Base-by-base conservation (phyloP, 2,797 vertebrate genomes). In the Micromesistius poutassou region DNA sequence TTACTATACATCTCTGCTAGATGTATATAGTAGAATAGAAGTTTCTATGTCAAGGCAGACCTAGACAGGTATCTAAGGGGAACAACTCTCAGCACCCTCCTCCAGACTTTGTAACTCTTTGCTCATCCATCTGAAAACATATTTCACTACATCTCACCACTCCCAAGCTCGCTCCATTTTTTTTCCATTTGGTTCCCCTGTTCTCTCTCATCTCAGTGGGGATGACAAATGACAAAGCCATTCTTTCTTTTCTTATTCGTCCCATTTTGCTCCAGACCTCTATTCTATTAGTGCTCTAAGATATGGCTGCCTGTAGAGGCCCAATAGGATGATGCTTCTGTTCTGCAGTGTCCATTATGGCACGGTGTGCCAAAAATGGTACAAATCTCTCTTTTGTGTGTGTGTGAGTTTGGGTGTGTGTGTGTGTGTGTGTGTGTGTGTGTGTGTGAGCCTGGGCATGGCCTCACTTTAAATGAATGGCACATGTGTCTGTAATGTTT, bases 101-200 rank as follows among this genome's bases (percentile, higher is more conserved):
- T 76, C 75, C 78, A 77, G 55, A 36, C 73, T 76, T 75, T 12
- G 0, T 74, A 82, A 83, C 74, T 80, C 85, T 90, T 88, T 82
- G 72, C 79, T 79, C 35, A 10, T 77, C 75, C 62, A 80, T 74
- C 42, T 75, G 62, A 68, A 76, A 75, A 77, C 75, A 79, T 66
- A 28, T 46, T 30, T 31, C 75, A 74, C 62, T 71, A 19, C 30
- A 62, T 81, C 76, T 84, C 74, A 79, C 66, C 84, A 74, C 79
- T 80, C 78, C 19, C 76, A 77, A 68, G 78, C 82, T 79, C 82
- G 35, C 30, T 84, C 46, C 55, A 70, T 76, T 83, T 79, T 80
- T 55, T 79, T 8, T 4, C 35, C 72, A 79, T 74, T 77, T 62
- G 55, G 55, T 62, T 62, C n/a, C 55, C 55, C 55, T n/a, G 55